These are phyloP conservation scores for Bombus polaris DNA, from an alignment of 1,140 invertebrate species.

Conservation along the genomic window DNA sequence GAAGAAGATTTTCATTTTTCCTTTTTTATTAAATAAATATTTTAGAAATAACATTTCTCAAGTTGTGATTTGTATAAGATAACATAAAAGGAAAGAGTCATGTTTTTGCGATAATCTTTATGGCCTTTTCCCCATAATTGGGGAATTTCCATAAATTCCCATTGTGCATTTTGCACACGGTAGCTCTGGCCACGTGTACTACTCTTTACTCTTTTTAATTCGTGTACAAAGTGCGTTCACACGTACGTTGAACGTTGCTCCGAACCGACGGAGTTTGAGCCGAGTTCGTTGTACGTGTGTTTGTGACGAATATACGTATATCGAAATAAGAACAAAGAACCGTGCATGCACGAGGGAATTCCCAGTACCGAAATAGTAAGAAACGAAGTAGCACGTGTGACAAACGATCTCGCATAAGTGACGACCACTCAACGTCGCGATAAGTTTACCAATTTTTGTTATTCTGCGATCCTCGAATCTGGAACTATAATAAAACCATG, in stretches of 20 bases:
- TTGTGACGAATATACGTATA: background rate
- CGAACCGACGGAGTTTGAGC: background rate
- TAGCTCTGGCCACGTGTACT: background rate
- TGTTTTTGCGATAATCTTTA: background rate
- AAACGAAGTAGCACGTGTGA: background rate
- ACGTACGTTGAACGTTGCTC: conserved; percentile 50
- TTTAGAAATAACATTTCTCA: background rate
- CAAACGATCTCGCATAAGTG: conserved; percentile 14
- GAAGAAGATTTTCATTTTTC: background rate
- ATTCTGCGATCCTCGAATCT: background rate
- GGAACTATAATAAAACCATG: background rate
- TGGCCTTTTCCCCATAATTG: background rate
- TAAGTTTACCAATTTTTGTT: conserved; percentile 16
- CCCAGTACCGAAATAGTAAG: conserved; percentile 48
- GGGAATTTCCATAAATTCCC: no score
- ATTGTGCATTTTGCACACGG: background rate
- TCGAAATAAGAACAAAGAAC: conserved; percentile 50
- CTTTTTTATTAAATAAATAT: background rate
- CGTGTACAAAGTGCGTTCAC: conserved; percentile 42
- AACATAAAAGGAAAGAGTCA: background rate
- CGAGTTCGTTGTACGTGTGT: conserved; percentile 44
- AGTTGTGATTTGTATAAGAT: background rate
- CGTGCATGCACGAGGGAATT: conserved; percentile 15
- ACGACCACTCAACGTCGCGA: background rate
- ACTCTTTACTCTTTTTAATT: conserved; percentile 12